phyloP scores from a whole-genome alignment of 1,140 invertebrate species.

The Capitella teleta region DNA sequence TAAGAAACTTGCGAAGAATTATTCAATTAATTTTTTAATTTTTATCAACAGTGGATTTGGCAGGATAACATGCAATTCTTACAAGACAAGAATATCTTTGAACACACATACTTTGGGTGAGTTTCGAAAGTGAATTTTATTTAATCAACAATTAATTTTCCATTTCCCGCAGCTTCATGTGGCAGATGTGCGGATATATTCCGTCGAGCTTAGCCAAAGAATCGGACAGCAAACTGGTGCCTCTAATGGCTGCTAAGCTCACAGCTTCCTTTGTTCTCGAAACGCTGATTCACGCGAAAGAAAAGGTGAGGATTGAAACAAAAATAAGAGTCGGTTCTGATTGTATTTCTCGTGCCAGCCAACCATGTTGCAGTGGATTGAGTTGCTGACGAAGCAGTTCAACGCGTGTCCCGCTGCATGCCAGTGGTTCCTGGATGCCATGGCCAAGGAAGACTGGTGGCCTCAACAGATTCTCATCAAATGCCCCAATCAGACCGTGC shows the following conservation, averaged over 20 bases:
- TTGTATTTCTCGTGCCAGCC: slow-evolving; percentile 58
- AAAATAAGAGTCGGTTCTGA: no score
- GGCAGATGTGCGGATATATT: slow-evolving; percentile 85
- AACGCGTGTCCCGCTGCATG: slow-evolving; percentile 51
- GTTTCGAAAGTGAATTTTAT: slow-evolving; percentile 24
- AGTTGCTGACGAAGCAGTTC: slow-evolving; percentile 85
- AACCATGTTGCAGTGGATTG: slow-evolving; percentile 92
- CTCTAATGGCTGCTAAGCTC: slow-evolving; percentile 69
- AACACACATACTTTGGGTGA: slow-evolving; percentile 86
- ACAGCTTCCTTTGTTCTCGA: slow-evolving; percentile 90
- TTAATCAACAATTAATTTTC: slow-evolving; percentile 3
- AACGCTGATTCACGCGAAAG: slow-evolving; percentile 91
- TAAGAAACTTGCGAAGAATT: slow-evolving; percentile 11
- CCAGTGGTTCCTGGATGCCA: slow-evolving; percentile 76
- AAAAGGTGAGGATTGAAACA: slow-evolving; percentile 66
- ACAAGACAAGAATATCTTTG: slow-evolving; percentile 89
- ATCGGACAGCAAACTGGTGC: slow-evolving; percentile 57
- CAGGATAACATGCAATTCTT: slow-evolving; percentile 90
- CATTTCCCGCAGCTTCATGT: slow-evolving; percentile 69
- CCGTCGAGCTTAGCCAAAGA: slow-evolving; percentile 69
- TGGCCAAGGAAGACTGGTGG: slow-evolving; percentile 89
- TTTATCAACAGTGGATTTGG: slow-evolving; percentile 53
- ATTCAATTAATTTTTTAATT: neutral
- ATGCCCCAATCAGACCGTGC: slow-evolving; percentile 89
- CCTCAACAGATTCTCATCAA: slow-evolving; percentile 86